Evolutionary conservation across 2,113 vertebrate species (phyloP).

Genomic region (Macrotus californicus): DNA sequence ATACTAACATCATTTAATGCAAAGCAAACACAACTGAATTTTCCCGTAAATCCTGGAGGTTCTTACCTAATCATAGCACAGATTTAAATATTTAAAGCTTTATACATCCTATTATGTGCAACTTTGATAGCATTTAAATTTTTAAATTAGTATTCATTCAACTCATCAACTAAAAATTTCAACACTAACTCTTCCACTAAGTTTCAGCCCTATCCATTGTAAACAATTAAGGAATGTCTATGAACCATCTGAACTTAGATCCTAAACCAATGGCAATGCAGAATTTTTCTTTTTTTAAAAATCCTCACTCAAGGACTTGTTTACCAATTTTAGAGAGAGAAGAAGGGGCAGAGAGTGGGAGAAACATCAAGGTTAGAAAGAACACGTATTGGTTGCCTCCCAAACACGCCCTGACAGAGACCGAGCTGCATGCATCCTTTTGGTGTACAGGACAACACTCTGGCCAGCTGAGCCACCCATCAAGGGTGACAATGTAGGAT

Average conservation of each 20-base stretch:
- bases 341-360: too few species aligned
- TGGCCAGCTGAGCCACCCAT: too few species aligned
- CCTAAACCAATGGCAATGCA: background rate
- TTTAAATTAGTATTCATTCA: constrained; percentile 37
- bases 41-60: constrained; percentile 25
- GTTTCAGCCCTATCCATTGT: background rate
- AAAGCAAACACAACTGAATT: constrained; percentile 44
- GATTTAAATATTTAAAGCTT: constrained; percentile 39
- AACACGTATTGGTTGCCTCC: too few species aligned
- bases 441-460: too few species aligned
- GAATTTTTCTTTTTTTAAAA: background rate
- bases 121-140: constrained; percentile 31
- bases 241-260: constrained; percentile 3
- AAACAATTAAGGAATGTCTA: constrained; percentile 29
- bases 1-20: constrained; percentile 47
- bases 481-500: too few species aligned
- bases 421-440: too few species aligned
- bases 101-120: background rate
- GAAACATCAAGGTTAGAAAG: too few species aligned
- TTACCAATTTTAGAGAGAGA: too few species aligned
- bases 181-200: background rate
- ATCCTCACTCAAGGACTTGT: too few species aligned
- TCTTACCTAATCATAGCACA: constrained; percentile 2
- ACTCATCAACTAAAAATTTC: constrained; percentile 32
- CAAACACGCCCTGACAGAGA: too few species aligned